phyloP scores from a whole-genome alignment of 1,140 invertebrate species.

The Gryon sp. region DNA sequence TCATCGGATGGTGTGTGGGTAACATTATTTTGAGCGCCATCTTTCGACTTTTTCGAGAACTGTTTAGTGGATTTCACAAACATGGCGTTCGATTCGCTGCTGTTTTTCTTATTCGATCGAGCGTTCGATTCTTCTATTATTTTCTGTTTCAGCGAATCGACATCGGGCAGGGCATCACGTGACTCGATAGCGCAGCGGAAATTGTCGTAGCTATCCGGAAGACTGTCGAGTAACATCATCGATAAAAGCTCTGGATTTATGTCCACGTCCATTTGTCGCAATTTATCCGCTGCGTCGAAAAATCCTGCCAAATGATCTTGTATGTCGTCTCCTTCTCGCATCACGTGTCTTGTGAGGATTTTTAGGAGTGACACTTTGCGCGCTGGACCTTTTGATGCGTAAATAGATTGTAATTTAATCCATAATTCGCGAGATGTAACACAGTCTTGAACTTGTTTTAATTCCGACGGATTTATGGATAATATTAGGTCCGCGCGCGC shows the following conservation, averaged over 20 bases:
- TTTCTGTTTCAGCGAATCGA: conserved; percentile 64
- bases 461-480: too few relatives aligned
- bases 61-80: conserved; percentile 7
- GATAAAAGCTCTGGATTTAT: conserved; percentile 64
- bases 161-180: conserved; percentile 56
- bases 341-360: too few relatives aligned
- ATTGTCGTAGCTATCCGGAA: conserved; percentile 60
- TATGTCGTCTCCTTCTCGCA: too few relatives aligned
- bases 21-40: conserved; percentile 6
- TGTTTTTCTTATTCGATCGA: too few relatives aligned
- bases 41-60: conserved; percentile 8
- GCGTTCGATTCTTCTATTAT: conserved; percentile 34
- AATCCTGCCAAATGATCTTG: too few relatives aligned
- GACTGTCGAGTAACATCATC: conserved; percentile 67
- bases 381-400: too few relatives aligned
- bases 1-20: not conserved
- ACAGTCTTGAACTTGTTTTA: too few relatives aligned
- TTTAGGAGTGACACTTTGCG: too few relatives aligned
- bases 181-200: conserved; percentile 67
- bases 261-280: conserved; percentile 58
- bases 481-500: too few relatives aligned
- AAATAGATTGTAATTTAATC: too few relatives aligned
- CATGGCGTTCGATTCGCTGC: conserved; percentile 19
- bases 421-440: too few relatives aligned
- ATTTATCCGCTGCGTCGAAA: conserved; percentile 45